These are phyloP conservation scores for Gorsachius goisagi DNA, from an alignment of 2,113 vertebrate genomes.

Conservation along the genomic window DNA sequence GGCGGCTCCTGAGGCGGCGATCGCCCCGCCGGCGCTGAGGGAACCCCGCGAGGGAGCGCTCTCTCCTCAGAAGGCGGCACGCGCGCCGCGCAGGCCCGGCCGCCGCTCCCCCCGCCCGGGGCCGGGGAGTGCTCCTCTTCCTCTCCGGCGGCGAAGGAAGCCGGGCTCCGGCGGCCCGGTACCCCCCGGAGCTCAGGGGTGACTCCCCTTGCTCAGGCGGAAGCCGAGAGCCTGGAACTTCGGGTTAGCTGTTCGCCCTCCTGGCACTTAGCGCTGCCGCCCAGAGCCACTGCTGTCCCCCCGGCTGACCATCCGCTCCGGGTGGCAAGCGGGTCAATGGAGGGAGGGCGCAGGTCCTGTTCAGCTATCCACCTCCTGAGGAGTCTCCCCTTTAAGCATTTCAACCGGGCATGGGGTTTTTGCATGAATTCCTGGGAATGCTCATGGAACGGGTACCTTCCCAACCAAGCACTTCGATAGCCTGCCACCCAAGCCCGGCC, in stretches of 20 bases:
- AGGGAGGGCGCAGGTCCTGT: not conserved
- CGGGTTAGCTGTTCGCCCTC: not conserved
- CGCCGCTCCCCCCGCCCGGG: not conserved
- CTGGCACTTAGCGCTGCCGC: not conserved
- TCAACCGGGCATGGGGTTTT: not conserved
- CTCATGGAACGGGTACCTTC: not conserved
- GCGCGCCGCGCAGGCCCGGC: not conserved
- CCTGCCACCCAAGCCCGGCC: too few species aligned
- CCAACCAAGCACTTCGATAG: not conserved
- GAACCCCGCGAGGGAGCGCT: not conserved
- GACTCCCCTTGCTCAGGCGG: not conserved
- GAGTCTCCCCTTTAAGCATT: not conserved
- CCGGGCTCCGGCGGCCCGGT: fast-evolving
- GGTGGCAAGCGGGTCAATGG: not conserved
- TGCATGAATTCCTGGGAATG: not conserved
- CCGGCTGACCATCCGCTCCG: not conserved
- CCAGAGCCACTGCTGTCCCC: too few species aligned
- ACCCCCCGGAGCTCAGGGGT: not conserved
- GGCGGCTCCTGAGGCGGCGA: not conserved
- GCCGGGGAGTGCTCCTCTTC: too few species aligned
- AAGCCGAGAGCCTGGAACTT: not conserved
- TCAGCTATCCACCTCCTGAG: not conserved
- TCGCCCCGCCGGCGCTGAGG: not conserved
- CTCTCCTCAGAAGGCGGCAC: not conserved
- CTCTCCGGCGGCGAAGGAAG: fast-evolving